Evolutionary conservation across 1,140 invertebrate species (phyloP).

Genomic region (Caenorhabditis remanei): DNA sequence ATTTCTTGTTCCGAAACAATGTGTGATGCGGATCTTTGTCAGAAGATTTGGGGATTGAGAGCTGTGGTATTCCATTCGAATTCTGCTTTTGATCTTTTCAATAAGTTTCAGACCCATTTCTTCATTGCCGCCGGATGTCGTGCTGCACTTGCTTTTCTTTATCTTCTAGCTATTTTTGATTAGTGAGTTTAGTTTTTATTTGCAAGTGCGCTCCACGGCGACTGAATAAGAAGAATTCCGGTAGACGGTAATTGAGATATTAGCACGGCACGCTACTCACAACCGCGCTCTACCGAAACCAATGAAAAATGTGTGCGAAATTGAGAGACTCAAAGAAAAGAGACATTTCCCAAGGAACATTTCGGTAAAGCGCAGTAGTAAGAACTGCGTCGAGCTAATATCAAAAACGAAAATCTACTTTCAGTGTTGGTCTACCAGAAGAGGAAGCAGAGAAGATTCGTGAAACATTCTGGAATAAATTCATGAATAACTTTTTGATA

Average conservation of each 20-base stretch:
- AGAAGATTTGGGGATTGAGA: background rate
- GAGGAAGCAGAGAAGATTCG: background rate
- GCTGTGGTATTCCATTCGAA: background rate
- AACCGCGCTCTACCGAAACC: no score
- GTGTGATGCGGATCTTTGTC: background rate
- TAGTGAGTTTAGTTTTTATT: background rate
- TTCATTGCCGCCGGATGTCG: background rate
- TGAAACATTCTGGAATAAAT: background rate
- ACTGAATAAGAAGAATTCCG: no score
- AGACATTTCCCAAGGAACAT: no score
- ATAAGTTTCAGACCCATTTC: background rate
- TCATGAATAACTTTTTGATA: conserved; percentile 6
- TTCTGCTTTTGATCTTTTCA: background rate
- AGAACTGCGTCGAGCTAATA: no score
- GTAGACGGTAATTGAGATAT: no score
- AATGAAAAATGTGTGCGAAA: no score
- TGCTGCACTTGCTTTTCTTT: background rate
- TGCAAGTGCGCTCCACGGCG: no score
- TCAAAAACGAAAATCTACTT: background rate
- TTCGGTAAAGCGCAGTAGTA: no score
- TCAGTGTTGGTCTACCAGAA: conserved; percentile 5
- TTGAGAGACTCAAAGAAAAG: no score
- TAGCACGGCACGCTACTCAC: no score
- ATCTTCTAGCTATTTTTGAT: background rate
- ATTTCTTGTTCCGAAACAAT: background rate